Base-by-base conservation (phyloP, 2,888 invertebrate genomes). In the Trichacis sp. region DNA sequence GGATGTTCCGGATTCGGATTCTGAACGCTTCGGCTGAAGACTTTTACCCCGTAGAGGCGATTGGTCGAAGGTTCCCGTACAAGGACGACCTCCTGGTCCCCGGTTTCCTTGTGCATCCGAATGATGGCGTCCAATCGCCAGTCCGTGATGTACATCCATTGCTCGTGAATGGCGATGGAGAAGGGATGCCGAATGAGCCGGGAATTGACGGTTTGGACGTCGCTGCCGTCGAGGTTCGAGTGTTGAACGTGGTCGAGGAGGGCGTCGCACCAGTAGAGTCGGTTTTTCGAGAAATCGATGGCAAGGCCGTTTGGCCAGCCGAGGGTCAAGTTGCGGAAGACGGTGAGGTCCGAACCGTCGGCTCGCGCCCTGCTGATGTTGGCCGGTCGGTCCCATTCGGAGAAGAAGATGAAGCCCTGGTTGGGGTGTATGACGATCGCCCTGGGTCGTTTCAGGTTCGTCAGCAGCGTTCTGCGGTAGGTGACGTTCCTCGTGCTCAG, bases 221-320 rank as follows among this genome's bases (percentile, higher is more conserved):
- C 96, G 0, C 90, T 91, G 0, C 98, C 98, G 79, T 97, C 95
- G 2, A 97, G 87, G 74, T 92, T 92, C 0, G 96, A 92, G 81
- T 97, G 96, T 78, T 97, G 97, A 0, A 98, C 96, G 84, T 98
- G 97, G 84, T 98, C 98, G 5, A 98, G 87, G 1, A 97, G 85
- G 1, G 98, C 98, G 81, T 98, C 98, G 78, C 97, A 97, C 98
- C 98, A 98, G 85, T 98, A 98, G 0, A 98, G 87, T 11, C 97
- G 88, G 82, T 97, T 93, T 14, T 90, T 89, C 33, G 88, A 88
- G 78, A 94, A 96, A 85, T 98, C 98, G 67, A 98, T 94, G 1
- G 96, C 94, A 2, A 98, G 86, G 0, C 98, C 98, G 82, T 98
- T 98, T 0, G 98, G 98, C 98, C 98, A 98, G 1, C 97, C 97